Evolutionary conservation across 2,113 vertebrate species (phyloP).

Genomic region (Lepus europaeus): DNA sequence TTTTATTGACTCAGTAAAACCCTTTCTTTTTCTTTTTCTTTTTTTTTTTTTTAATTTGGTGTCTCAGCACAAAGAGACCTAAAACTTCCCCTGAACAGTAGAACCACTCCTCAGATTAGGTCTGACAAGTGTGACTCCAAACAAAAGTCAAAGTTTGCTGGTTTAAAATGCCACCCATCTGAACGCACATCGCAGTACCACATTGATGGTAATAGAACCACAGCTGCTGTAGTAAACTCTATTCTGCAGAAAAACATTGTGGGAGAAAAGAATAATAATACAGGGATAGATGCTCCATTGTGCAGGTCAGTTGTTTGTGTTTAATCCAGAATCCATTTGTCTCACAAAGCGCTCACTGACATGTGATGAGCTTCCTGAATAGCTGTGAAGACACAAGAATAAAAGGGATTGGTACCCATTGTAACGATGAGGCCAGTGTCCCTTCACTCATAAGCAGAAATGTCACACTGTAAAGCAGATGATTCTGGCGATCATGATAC

Average conservation of each 20-base stretch:
- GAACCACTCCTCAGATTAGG: neutral
- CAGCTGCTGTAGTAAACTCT: neutral
- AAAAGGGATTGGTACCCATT: slow-evolving; percentile 54
- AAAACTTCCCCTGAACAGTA: neutral
- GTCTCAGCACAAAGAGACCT: neutral
- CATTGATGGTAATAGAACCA: neutral
- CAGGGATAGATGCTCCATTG: neutral
- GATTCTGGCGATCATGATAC: neutral
- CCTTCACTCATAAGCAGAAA: slow-evolving; percentile 49
- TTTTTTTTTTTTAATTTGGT: slow-evolving; percentile 1
- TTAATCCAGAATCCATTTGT: slow-evolving; percentile 44
- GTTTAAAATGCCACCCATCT: slow-evolving; percentile 16
- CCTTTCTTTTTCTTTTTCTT: slow-evolving; percentile 39
- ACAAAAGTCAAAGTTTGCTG: neutral
- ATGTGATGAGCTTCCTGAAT: slow-evolving; percentile 45
- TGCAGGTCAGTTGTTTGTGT: slow-evolving; percentile 33
- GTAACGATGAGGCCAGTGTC: slow-evolving; percentile 14
- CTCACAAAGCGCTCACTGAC: slow-evolving; percentile 65
- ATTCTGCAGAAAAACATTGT: neutral
- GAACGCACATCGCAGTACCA: neutral
- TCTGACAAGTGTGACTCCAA: neutral
- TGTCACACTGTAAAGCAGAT: neutral
- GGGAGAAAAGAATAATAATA: too few relatives aligned
- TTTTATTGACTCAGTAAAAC: slow-evolving; percentile 2
- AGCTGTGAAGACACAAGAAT: slow-evolving; percentile 48